Evolutionary conservation across 2,888 invertebrate genomes (phyloP).

Genomic region (Xylocampa areola): DNA sequence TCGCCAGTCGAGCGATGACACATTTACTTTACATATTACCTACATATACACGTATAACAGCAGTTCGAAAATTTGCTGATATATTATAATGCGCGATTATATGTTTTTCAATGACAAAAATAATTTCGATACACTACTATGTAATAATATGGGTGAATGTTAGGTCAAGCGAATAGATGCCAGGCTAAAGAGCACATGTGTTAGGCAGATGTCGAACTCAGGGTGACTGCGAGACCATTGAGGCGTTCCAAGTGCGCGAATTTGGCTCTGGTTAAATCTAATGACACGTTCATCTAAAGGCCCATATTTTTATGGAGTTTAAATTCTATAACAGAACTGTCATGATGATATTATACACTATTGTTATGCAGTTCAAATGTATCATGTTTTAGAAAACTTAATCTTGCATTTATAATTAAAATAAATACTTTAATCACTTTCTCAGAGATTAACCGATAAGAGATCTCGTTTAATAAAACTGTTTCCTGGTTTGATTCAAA

Average conservation of each 20-base stretch:
- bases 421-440: constrained; percentile 27
- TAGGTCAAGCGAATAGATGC: constrained; percentile 64
- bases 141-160: constrained; percentile 45
- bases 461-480: constrained; percentile 40
- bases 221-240: constrained; percentile 66
- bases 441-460: constrained; percentile 35
- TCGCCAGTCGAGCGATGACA: constrained; percentile 71
- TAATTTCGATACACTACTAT: constrained; percentile 17
- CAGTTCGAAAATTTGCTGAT: constrained; percentile 17
- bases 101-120: constrained; percentile 15
- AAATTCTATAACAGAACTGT: not conserved
- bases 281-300: constrained; percentile 54
- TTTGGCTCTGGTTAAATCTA: constrained; percentile 55
- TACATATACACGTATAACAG: constrained; percentile 20
- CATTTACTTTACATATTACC: constrained; percentile 61
- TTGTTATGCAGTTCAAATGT: not conserved
- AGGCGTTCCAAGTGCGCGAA: constrained; percentile 58
- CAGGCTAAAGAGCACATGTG: constrained; percentile 70
- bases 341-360: not conserved
- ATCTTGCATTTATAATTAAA: constrained; percentile 20
- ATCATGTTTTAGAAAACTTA: no score
- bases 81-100: constrained; percentile 18
- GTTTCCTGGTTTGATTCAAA: constrained; percentile 59
- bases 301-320: constrained; percentile 17
- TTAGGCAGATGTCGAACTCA: constrained; percentile 72